Conservation (phyloP, 2,888 invertebrate genomes). For the Melipona beecheii region DNA sequence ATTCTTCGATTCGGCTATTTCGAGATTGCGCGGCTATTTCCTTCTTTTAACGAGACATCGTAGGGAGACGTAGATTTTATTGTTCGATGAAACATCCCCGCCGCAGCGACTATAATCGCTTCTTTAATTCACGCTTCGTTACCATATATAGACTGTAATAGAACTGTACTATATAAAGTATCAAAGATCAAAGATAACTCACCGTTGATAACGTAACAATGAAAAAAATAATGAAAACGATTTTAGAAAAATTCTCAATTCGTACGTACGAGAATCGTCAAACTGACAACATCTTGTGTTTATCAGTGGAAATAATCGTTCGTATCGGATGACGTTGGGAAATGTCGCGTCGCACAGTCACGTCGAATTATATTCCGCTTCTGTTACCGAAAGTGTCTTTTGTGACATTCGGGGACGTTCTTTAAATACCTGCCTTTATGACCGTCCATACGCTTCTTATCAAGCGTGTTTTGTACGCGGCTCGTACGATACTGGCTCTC, state of each 20-base stretch:
- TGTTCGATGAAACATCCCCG: too few relatives aligned
- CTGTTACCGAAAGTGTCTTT: conserved; percentile 31
- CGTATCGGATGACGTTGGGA: neutral
- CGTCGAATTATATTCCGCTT: conserved; percentile 22
- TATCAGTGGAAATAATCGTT: neutral
- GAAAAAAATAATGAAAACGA: neutral
- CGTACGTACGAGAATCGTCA: neutral
- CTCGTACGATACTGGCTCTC: conserved; percentile 70
- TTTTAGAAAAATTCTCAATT: too few relatives aligned
- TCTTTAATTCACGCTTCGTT: neutral
- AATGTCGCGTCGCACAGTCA: neutral
- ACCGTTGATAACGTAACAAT: too few relatives aligned
- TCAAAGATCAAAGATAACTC: neutral
- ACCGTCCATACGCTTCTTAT: conserved; percentile 71
- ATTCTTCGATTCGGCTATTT: neutral
- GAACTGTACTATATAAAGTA: too few relatives aligned
- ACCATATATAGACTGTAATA: too few relatives aligned
- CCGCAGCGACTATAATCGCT: too few relatives aligned
- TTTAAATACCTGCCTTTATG: conserved; percentile 61
- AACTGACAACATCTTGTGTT: neutral
- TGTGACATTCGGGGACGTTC: conserved; percentile 67
- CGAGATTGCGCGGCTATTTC: neutral
- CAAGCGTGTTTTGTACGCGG: conserved; percentile 75
- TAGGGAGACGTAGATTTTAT: neutral
- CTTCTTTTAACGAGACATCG: neutral